Percentiles rank a stretch among this genome's conserved stretches.
These are phyloP conservation scores for Drosophila paramelanica DNA, from an alignment of 2,888 invertebrate genomes.

Conservation along the genomic window DNA sequence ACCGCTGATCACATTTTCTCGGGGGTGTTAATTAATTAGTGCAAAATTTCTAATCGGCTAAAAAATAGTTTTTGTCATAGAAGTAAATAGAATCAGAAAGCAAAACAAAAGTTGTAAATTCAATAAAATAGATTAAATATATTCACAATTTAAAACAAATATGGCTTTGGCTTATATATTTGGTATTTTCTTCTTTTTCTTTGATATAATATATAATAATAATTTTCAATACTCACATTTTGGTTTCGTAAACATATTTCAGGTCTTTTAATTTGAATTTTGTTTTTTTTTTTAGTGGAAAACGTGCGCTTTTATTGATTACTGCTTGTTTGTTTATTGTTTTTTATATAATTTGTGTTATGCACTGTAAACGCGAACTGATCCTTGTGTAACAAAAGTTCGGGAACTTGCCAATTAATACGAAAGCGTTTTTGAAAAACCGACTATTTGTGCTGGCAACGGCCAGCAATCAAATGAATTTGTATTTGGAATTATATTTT, in stretches of 20 bases:
- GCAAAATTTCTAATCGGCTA: not conserved
- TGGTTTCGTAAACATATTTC: slow-evolving; percentile 39
- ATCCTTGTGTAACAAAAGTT: not conserved
- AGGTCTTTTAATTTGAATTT: not conserved
- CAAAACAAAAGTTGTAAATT: not conserved
- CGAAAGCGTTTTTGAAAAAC: slow-evolving; percentile 5
- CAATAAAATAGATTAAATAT: not conserved
- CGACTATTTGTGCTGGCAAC: slow-evolving; percentile 18
- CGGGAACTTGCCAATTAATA: not conserved
- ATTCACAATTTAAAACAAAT: not conserved
- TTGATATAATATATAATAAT: not conserved
- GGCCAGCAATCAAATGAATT: slow-evolving; percentile 45
- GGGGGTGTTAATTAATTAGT: not conserved
- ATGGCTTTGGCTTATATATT: not conserved
- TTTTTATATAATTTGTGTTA: not conserved
- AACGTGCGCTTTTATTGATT: not conserved
- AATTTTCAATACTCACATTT: slow-evolving; percentile 49
- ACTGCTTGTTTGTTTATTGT: not conserved
- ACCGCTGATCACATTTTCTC: not conserved
- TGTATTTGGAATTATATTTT: slow-evolving; percentile 15
- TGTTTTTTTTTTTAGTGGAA: not conserved
- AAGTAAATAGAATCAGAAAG: not conserved
- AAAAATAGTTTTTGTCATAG: not conserved
- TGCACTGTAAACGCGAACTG: slow-evolving; percentile 13
- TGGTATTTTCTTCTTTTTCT: not conserved